A percentile compares a stretch with the other conserved stretches of the same genome.
phyloP scores from a whole-genome alignment of 1,140 invertebrate genomes.

The Leptestheria dahalacensis region DNA sequence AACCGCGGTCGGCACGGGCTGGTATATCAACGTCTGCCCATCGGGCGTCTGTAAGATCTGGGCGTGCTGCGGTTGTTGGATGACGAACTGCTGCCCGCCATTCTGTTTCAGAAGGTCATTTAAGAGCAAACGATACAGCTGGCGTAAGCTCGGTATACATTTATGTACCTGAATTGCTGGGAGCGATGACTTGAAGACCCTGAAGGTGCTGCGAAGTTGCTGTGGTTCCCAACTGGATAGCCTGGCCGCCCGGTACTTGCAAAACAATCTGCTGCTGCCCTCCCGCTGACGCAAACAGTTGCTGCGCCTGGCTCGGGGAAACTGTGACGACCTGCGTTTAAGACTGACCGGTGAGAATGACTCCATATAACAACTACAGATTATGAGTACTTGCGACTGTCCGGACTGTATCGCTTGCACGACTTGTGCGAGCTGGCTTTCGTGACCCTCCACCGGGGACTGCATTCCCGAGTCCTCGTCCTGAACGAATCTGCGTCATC shows the following conservation, averaged over 20 bases:
- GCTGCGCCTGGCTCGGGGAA: conserved; percentile 12
- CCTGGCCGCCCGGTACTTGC: conserved; percentile 4
- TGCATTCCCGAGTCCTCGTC: background rate
- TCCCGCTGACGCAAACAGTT: conserved; percentile 7
- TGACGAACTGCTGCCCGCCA: conserved; percentile 20
- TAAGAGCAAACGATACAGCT: too few species aligned
- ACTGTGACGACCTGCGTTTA: conserved; percentile 9
- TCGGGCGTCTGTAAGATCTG: conserved; percentile 72
- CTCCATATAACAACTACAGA: too few species aligned
- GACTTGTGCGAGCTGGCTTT: background rate
- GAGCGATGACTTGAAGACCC: conserved; percentile 11
- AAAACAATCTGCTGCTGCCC: conserved; percentile 12
- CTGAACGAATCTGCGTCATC: too few species aligned
- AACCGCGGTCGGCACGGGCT: conserved; percentile 41
- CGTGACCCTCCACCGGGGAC: background rate
- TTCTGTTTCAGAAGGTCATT: background rate
- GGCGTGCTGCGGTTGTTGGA: conserved; percentile 43
- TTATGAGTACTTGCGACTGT: conserved; percentile 11
- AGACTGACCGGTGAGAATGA: too few species aligned
- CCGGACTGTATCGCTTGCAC: conserved; percentile 14
- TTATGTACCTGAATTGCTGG: conserved; percentile 10
- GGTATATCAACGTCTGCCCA: conserved; percentile 81
- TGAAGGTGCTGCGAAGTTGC: conserved; percentile 5
- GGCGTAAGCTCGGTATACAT: background rate
- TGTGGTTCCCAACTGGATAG: conserved; percentile 6